A percentile compares a stretch with the other conserved stretches of the same genome.
Evolutionary conservation across 2,113 vertebrate genomes (phyloP).

Genomic region (Hypocryptadius cinnamomeus): DNA sequence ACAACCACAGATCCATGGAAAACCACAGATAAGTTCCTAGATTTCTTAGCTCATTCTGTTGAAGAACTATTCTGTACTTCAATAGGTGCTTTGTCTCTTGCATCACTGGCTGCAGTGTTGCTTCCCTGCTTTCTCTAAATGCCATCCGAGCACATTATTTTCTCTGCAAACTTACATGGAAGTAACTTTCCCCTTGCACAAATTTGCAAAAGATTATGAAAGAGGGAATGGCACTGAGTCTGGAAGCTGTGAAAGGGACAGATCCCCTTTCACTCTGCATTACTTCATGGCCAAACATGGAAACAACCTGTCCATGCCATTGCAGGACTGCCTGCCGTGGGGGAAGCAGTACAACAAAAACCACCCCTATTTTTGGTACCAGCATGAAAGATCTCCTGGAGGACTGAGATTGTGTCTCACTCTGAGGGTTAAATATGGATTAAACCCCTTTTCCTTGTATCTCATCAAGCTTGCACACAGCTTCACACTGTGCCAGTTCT

Average conservation of each 20-base stretch:
- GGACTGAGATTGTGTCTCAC: neutral
- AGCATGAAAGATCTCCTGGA: neutral
- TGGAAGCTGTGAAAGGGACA: neutral
- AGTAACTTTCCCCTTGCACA: neutral
- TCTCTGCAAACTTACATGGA: neutral
- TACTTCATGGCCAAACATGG: neutral
- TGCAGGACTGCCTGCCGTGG: neutral
- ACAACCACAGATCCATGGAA: neutral
- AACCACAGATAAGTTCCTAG: neutral
- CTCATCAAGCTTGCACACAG: neutral
- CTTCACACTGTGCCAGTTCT: neutral
- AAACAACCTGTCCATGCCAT: neutral
- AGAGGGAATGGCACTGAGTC: neutral
- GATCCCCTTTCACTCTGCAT: neutral
- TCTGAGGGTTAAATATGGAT: neutral
- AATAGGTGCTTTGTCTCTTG: neutral
- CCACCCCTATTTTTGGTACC: accelerated
- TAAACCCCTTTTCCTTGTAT: neutral
- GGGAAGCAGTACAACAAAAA: neutral
- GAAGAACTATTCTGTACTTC: neutral
- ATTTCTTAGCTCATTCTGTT: neutral
- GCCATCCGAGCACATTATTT: neutral
- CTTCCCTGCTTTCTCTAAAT: neutral
- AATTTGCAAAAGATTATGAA: neutral
- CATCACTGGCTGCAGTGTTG: neutral